Evolutionary conservation across 2,113 vertebrate species (phyloP).

Genomic region (Laticauda colubrina): DNA sequence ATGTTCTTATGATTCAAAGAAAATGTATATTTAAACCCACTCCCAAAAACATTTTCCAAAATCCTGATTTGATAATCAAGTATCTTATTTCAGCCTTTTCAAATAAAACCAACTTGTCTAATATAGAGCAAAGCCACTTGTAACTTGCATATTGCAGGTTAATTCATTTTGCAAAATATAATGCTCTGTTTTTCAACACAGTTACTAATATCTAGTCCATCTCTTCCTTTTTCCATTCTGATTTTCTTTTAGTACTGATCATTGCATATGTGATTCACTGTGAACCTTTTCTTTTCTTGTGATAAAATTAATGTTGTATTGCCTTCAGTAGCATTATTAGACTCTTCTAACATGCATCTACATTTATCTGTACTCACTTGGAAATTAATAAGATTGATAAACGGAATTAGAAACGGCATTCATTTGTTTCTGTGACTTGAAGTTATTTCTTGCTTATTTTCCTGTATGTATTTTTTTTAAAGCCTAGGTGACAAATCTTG

Average conservation of each 20-base stretch:
- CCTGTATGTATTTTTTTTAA: slow-evolving; percentile 11
- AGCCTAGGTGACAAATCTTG: slow-evolving; percentile 3
- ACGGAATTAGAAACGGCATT: slow-evolving; percentile 39
- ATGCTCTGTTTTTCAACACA: slow-evolving; percentile 45
- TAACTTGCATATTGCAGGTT: slow-evolving; percentile 41
- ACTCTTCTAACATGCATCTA: slow-evolving; percentile 50
- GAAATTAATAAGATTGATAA: slow-evolving; percentile 37
- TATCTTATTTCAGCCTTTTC: slow-evolving; percentile 26
- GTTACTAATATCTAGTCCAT: slow-evolving; percentile 51
- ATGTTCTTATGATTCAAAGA: neutral
- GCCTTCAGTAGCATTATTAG: slow-evolving; percentile 47
- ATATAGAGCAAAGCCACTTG: neutral
- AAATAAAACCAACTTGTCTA: slow-evolving; percentile 32
- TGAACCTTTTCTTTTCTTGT: slow-evolving; percentile 54
- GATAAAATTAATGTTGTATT: slow-evolving; percentile 52
- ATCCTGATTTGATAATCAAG: slow-evolving; percentile 43
- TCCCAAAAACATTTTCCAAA: slow-evolving; percentile 32
- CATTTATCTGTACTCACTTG: slow-evolving; percentile 40
- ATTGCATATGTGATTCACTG: slow-evolving; percentile 49
- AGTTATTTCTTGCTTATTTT: slow-evolving; percentile 31
- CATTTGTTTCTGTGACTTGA: slow-evolving; percentile 26
- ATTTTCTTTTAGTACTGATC: slow-evolving; percentile 47
- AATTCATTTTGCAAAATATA: slow-evolving; percentile 54
- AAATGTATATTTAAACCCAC: slow-evolving; percentile 17
- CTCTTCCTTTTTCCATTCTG: slow-evolving; percentile 47